These are phyloP conservation scores for Sarcoramphus papa DNA, from an alignment of 2,797 vertebrate genomes.

Conservation along the genomic window DNA sequence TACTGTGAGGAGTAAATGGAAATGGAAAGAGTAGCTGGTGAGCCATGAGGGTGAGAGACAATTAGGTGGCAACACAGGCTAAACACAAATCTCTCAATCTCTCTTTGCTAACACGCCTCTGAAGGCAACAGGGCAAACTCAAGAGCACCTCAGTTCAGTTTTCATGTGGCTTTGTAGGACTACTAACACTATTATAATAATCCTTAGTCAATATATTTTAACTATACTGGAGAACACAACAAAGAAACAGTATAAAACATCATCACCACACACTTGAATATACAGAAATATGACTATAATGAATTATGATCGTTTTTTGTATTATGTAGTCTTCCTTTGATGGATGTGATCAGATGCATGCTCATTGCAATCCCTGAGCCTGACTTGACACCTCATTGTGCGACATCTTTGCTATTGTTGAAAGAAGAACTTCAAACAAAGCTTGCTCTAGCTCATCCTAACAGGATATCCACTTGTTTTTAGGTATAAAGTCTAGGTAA, in stretches of 20 bases:
- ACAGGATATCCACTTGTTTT: background rate
- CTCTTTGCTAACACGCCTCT: background rate
- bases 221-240: background rate
- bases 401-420: background rate
- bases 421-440: background rate
- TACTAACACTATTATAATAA: background rate
- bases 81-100: background rate
- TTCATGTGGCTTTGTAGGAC: background rate
- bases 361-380: background rate
- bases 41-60: background rate
- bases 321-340: background rate
- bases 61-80: background rate
- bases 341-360: background rate
- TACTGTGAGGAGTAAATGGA: background rate
- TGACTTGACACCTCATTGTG: background rate
- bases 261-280: background rate
- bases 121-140: background rate
- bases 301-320: background rate
- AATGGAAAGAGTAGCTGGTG: background rate
- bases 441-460: background rate
- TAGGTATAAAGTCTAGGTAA: background rate
- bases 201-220: background rate
- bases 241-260: background rate
- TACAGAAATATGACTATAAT: background rate
- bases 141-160: background rate